phyloP scores from a whole-genome alignment of 2,888 invertebrate genomes.

The Ommatoiulus sabulosus region DNA sequence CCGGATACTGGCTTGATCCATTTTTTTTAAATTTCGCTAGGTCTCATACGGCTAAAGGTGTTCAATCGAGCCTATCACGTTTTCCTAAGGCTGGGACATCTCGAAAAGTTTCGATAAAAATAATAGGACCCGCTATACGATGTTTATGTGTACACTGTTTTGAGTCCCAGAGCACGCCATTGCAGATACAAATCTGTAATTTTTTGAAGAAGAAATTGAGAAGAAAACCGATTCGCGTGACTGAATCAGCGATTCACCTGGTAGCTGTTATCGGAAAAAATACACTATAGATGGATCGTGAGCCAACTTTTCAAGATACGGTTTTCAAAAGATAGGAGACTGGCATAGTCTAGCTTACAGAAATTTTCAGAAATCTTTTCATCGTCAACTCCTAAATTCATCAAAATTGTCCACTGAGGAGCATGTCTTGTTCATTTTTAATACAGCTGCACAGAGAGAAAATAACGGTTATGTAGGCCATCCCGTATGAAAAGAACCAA shows the following conservation, averaged over 20 bases:
- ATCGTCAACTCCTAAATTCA: background rate
- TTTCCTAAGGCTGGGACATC: background rate
- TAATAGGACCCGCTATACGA: background rate
- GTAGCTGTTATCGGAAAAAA: background rate
- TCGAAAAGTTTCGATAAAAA: background rate
- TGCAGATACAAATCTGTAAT: background rate
- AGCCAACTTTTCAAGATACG: background rate
- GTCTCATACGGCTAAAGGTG: slow-evolving; percentile 24
- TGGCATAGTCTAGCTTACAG: background rate
- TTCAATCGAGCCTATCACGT: background rate
- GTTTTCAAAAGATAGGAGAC: background rate
- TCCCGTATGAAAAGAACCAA: background rate
- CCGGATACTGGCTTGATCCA: background rate
- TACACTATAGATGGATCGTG: background rate
- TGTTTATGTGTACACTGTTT: slow-evolving; percentile 7
- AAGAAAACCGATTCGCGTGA: background rate
- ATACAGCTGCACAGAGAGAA: background rate
- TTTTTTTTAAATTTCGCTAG: background rate
- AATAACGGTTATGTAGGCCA: background rate
- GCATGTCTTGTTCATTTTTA: background rate
- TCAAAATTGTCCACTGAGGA: background rate
- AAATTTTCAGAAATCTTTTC: background rate
- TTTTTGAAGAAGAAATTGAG: background rate
- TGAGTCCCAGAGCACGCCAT: background rate
- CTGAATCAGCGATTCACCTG: background rate